Evolutionary conservation across 1,140 invertebrate species (phyloP), one percentile per base, ranked within the genome.

Genomic region (Cydia strobilella): DNA sequence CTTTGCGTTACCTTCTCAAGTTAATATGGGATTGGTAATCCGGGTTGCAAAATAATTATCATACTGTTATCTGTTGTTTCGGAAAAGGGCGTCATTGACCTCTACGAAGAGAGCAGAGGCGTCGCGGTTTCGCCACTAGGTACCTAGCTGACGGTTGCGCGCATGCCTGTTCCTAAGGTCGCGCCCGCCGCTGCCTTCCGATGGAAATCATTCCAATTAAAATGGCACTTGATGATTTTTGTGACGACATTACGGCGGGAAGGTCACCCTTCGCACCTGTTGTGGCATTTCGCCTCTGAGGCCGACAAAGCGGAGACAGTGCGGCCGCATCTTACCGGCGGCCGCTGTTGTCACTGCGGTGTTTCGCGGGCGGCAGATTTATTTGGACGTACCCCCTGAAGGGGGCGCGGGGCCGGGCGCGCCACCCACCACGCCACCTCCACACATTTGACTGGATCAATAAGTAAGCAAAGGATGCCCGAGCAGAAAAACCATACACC

Each of bases 401-500:
- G 84, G 84, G 83, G 89, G 82, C 73, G 82, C 77, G 87, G 89
- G 88, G 84, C 75, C 82, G 87, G 90, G 87, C 84, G 86, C 80
- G 81, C 89, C 89, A 87, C 90, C 89, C 90, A 89, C 89, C 85
- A 86, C 89, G 89, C 89, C 90, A 91, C 92, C 90, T 93, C 91
- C 91, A 91, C 90, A 90, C 90, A 91, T 92, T 93, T 93, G 88
- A 93, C 93, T 93, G 94, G 90, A 91, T 92, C 91, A 93, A 92
- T 91, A 92, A 93, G 93, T 93, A 93, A 93, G 93, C 93, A 93
- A 93, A 93, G 93, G 93, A 93, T 93, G 93, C 91, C 93, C 90
- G 93, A 93, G 93, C 89, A 93, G 92, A 93, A 93, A 93, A 93
- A 93, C 93, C 91, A 93, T 93, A 92, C 93, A 91, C 93, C 91